Conservation (phyloP, 1,140 invertebrate genomes). For the Colletes gigas region DNA sequence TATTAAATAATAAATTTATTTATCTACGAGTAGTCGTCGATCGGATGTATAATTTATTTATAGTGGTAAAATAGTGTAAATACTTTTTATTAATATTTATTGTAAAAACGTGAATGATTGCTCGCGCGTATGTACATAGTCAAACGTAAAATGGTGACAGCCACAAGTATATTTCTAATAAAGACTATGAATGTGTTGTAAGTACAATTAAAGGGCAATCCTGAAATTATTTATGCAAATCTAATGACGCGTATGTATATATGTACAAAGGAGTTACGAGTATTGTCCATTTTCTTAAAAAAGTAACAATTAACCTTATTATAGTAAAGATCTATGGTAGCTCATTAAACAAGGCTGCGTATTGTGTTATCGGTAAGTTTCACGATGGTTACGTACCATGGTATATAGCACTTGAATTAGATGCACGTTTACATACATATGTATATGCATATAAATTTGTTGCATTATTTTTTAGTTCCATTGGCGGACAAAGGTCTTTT, state of each 20-base stretch:
- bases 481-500: slow-evolving; percentile 15
- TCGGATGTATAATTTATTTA: slow-evolving; percentile 64
- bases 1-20: slow-evolving; percentile 74
- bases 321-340: slow-evolving; percentile 20
- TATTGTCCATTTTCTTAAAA: slow-evolving; percentile 72
- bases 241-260: slow-evolving; percentile 53
- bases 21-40: slow-evolving; percentile 67
- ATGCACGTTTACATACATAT: background rate
- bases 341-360: slow-evolving; percentile 35
- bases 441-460: background rate
- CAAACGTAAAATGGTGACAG: slow-evolving; percentile 56
- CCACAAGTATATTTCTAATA: slow-evolving; percentile 11
- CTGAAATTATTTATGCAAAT: slow-evolving; percentile 30
- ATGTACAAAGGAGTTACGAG: slow-evolving; percentile 69
- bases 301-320: slow-evolving; percentile 51
- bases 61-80: slow-evolving; percentile 58
- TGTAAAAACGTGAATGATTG: slow-evolving; percentile 57
- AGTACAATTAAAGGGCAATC: slow-evolving; percentile 61
- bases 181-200: slow-evolving; percentile 53
- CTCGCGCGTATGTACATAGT: slow-evolving; percentile 57
- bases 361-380: slow-evolving; percentile 17
- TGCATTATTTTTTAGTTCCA: background rate
- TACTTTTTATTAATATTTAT: slow-evolving; percentile 52
- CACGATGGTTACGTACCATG: slow-evolving; percentile 21
- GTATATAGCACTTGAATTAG: background rate